Percentiles rank a stretch among this genome's conserved stretches.
phyloP scores from a whole-genome alignment of 53 echinoderm and acorn worm species.

The Temnopleurus reevesii region DNA sequence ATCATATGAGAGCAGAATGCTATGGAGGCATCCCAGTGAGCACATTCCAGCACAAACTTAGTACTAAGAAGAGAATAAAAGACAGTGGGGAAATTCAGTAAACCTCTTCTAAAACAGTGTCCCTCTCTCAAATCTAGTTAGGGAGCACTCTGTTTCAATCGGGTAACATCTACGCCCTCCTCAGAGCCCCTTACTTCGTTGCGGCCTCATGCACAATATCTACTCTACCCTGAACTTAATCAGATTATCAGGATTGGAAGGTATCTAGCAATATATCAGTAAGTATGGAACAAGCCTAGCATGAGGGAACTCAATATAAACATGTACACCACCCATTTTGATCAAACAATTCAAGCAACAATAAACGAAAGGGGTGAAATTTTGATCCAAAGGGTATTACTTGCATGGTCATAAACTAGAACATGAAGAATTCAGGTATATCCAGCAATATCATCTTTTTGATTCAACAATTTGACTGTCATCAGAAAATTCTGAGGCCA shows the following conservation, averaged over 20 bases:
- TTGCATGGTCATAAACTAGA: neutral
- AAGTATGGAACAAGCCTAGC: neutral
- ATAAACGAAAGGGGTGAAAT: neutral
- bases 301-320: conserved; percentile 9
- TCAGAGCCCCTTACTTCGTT: neutral
- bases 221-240: conserved; percentile 23
- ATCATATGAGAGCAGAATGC: too few species aligned
- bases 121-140: conserved; percentile 4
- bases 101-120: neutral
- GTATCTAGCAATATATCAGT: neutral
- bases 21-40: too few species aligned
- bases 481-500: too few species aligned
- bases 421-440: neutral
- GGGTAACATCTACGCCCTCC: neutral
- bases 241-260: conserved; percentile 27
- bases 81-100: neutral
- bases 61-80: neutral
- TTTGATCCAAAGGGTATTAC: neutral
- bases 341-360: neutral
- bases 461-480: too few species aligned
- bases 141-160: neutral
- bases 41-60: too few species aligned
- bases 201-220: neutral
- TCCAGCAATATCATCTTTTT: too few species aligned
- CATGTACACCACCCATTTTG: neutral